These are phyloP conservation scores for Carabus problematicus DNA, from an alignment of 2,888 invertebrate species.

Conservation along the genomic window DNA sequence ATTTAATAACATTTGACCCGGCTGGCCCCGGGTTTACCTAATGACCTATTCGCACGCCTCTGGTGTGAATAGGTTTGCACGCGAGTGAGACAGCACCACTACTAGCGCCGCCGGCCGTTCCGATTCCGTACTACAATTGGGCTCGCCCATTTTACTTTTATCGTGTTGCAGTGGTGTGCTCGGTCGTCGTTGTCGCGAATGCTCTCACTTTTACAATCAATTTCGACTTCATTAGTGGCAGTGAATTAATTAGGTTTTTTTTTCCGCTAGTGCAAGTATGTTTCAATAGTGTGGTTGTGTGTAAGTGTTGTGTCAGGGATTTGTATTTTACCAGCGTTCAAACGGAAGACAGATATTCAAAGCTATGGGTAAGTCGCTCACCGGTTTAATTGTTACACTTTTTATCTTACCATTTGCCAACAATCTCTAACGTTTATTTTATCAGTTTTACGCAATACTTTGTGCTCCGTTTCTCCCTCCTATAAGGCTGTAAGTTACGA, in stretches of 20 bases:
- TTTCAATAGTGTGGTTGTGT: constrained; percentile 18
- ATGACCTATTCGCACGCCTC: constrained; percentile 29
- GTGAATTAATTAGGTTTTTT: constrained; percentile 8
- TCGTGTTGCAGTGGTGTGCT: constrained; percentile 11
- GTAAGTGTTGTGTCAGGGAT: background rate
- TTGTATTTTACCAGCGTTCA: background rate
- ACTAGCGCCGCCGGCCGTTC: constrained; percentile 19
- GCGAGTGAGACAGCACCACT: background rate
- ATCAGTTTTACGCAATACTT: no score
- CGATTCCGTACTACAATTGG: constrained; percentile 18
- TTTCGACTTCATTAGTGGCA: constrained; percentile 19
- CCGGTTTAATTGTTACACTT: background rate
- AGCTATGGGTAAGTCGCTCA: background rate
- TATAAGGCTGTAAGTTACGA: no score
- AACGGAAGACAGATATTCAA: no score
- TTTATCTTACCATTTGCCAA: background rate
- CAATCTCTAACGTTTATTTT: no score
- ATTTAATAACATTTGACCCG: constrained; percentile 14
- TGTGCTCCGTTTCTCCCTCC: no score
- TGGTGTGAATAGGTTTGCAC: background rate
- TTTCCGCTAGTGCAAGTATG: constrained; percentile 11
- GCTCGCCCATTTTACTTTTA: constrained; percentile 32
- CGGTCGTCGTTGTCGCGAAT: background rate
- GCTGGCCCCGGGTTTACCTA: constrained; percentile 14
- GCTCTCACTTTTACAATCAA: constrained; percentile 30